Evolutionary conservation across 2,113 vertebrate species (phyloP).

Genomic region (Ceratotherium simum): DNA sequence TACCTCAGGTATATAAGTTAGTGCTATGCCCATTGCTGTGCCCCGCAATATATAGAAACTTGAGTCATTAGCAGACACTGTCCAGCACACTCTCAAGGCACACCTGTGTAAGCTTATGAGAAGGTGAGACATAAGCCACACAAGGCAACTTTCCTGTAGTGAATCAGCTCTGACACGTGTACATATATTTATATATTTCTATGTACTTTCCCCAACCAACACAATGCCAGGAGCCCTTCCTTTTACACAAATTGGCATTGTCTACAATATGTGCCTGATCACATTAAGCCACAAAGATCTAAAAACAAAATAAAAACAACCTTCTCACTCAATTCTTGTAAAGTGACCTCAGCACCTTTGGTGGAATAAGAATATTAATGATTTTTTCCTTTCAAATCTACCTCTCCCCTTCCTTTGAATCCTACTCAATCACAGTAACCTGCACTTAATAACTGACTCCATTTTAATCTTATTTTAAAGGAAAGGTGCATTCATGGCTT

Average conservation of each 20-base stretch:
- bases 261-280: neutral
- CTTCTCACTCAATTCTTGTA: too few species aligned
- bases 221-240: neutral
- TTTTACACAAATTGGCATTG: neutral
- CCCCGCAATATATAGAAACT: too few species aligned
- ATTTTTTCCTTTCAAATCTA: neutral
- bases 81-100: neutral
- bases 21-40: neutral
- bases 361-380: too few species aligned
- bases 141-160: neutral
- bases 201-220: too few species aligned
- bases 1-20: too few species aligned
- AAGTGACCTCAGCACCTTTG: neutral
- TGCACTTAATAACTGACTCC: too few species aligned
- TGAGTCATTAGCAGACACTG: too few species aligned
- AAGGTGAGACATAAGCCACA: neutral
- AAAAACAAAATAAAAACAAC: neutral
- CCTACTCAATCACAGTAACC: fast-evolving
- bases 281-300: neutral
- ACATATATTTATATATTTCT: neutral
- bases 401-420: neutral
- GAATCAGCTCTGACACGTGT: neutral
- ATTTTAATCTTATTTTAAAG: neutral
- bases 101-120: too few species aligned
- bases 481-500: neutral